Evolutionary conservation across 2,797 vertebrate species (phyloP).

Genomic region (Etheostoma perlongum): DNA sequence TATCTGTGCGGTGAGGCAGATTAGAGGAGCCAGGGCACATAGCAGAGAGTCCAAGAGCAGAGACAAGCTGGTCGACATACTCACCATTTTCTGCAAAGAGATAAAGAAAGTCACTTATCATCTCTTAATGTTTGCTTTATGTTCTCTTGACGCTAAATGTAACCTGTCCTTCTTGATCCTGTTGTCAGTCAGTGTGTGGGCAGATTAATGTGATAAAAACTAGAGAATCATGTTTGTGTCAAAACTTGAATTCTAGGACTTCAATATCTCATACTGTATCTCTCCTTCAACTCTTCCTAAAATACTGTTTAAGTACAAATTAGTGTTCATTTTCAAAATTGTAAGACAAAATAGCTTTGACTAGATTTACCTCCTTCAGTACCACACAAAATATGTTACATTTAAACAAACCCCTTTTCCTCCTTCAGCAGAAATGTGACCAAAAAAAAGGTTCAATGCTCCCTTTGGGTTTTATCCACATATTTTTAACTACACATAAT

Average conservation of each 20-base stretch:
- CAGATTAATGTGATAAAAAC: not conserved
- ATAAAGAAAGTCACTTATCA: slow-evolving; percentile 16
- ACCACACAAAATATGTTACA: not conserved
- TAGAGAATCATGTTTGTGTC: not conserved
- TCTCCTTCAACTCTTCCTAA: not conserved
- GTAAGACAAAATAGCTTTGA: not conserved
- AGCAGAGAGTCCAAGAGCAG: slow-evolving; percentile 95
- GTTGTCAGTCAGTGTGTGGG: not conserved
- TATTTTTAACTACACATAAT: no score
- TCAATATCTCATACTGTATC: not conserved
- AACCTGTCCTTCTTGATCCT: not conserved
- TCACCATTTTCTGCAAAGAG: slow-evolving; percentile 90
- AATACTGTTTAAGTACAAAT: not conserved
- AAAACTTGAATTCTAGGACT: not conserved
- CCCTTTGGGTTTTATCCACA: no score
- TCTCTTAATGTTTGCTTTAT: not conserved
- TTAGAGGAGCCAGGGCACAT: slow-evolving; percentile 92
- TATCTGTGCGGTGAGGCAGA: slow-evolving; percentile 92
- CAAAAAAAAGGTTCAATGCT: no score
- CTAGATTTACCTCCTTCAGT: not conserved
- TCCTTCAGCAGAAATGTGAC: not conserved
- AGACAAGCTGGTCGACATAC: slow-evolving; percentile 91
- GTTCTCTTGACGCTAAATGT: not conserved
- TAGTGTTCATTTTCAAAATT: not conserved
- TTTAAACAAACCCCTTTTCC: not conserved